Evolutionary conservation across 2,797 vertebrate genomes (phyloP).

Genomic region (Chelonia mydas): DNA sequence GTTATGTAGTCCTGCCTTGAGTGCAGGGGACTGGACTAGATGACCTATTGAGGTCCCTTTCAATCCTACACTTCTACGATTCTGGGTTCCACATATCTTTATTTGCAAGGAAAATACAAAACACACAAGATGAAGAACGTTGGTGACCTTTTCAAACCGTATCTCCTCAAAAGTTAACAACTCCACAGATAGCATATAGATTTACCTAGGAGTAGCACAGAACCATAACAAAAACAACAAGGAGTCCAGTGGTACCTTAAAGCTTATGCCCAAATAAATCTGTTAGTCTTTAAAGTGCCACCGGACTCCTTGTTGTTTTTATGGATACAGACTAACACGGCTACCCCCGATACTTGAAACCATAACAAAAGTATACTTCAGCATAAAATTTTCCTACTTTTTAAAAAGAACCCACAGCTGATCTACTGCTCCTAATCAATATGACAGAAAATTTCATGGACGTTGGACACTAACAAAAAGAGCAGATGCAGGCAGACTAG

Average conservation of each 20-base stretch:
- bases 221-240: not conserved
- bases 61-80: not conserved
- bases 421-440: not conserved
- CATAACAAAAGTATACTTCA: not conserved
- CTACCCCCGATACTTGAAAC: not conserved
- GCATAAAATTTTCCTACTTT: not conserved
- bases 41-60: not conserved
- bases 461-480: not conserved
- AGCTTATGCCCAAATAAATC: too few species aligned
- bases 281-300: too few species aligned
- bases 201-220: not conserved
- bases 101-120: not conserved
- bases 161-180: not conserved
- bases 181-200: not conserved
- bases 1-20: not conserved
- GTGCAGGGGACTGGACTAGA: not conserved
- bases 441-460: not conserved
- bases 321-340: too few species aligned
- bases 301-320: too few species aligned
- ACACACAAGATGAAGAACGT: not conserved
- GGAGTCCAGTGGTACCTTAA: too few species aligned
- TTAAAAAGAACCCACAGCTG: not conserved
- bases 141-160: not conserved
- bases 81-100: not conserved
- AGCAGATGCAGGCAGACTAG: not conserved